phyloP scores from a whole-genome alignment of 2,113 vertebrate species.

The Stictonetta naevosa region DNA sequence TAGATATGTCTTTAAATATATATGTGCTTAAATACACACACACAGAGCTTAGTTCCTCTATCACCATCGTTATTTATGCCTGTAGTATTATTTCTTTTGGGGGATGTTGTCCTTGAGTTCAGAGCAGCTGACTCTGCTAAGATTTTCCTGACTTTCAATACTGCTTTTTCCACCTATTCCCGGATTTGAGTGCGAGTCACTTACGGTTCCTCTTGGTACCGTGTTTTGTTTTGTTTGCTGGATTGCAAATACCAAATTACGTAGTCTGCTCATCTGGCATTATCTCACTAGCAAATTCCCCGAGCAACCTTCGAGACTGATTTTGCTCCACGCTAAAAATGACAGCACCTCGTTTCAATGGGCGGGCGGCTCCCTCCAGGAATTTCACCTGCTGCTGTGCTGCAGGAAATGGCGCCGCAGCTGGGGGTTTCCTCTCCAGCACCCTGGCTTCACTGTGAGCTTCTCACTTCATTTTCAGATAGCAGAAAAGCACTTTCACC shows the following conservation, averaged over 20 bases:
- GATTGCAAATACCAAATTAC: neutral
- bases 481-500: neutral
- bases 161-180: neutral
- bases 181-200: neutral
- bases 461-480: neutral
- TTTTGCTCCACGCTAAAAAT: neutral
- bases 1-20: neutral
- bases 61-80: neutral
- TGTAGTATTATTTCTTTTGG: neutral
- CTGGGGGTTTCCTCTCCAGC: neutral
- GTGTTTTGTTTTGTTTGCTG: neutral
- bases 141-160: neutral
- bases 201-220: neutral
- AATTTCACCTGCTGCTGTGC: neutral
- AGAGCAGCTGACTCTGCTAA: neutral
- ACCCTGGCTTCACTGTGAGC: neutral
- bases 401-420: accelerated
- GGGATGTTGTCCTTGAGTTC: neutral
- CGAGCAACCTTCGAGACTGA: neutral
- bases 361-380: neutral
- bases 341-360: neutral
- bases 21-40: neutral
- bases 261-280: neutral
- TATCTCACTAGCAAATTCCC: neutral
- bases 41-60: neutral